A percentile compares a stretch with the other conserved stretches of the same genome.
phyloP scores from a whole-genome alignment of 1,140 invertebrate genomes.

The Stegodyphus mimosarum region DNA sequence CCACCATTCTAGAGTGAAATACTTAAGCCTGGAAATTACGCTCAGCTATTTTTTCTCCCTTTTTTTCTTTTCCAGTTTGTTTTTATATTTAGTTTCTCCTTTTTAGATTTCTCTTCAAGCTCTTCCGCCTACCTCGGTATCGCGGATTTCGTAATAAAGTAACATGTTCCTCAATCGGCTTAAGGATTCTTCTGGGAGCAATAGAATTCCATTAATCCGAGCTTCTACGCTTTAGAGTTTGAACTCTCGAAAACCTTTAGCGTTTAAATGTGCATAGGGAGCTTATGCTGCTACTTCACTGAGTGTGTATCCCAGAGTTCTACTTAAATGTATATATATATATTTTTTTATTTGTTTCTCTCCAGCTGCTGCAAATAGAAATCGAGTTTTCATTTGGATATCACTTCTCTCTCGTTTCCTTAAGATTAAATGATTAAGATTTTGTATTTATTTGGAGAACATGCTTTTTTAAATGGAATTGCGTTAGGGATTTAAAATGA shows the following conservation, averaged over 20 bases:
- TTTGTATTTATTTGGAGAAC: too few species aligned
- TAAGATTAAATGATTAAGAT: neutral
- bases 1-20: constrained; percentile 35
- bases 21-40: constrained; percentile 44
- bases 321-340: too few species aligned
- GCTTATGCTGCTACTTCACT: neutral
- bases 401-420: neutral
- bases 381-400: too few species aligned
- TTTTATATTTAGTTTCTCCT: neutral
- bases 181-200: constrained; percentile 26
- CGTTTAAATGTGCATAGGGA: constrained; percentile 7
- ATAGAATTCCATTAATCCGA: constrained; percentile 34
- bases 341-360: too few species aligned
- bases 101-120: constrained; percentile 2
- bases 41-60: constrained; percentile 25
- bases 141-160: constrained; percentile 34
- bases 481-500: too few species aligned
- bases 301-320: neutral
- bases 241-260: constrained; percentile 1
- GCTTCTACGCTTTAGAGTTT: neutral
- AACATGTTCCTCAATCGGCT: constrained; percentile 30
- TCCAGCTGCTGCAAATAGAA: too few species aligned
- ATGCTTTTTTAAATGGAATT: too few species aligned
- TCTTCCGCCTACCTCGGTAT: neutral
- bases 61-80: neutral